Base-by-base conservation (phyloP, 35 echinoderm and acorn worm genomes). In the Lytechinus pictus region DNA sequence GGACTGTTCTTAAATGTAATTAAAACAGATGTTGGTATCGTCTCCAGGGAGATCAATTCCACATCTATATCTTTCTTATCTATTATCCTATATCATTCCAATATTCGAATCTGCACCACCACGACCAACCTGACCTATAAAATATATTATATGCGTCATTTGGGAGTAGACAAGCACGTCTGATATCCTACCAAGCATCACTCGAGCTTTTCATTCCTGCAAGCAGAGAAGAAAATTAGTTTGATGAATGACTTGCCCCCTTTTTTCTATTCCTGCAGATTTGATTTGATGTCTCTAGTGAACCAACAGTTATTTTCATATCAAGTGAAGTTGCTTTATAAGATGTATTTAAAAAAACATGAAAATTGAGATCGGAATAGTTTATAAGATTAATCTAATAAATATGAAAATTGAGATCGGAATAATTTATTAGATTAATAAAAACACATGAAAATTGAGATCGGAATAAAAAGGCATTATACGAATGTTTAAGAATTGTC, bases 61-160 rank as follows among this genome's bases (percentile, higher is more conserved):
- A n/a, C 66, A 24, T 5, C 66, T 24, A 16, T 79, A 79, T 79
- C 66, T 79, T 24, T 24, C 66, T 79, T 79, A 79, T 79, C 66
- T 79, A 7, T 16, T 79, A 19, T 24, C 66, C 66, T 24, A 24
- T 79, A 24, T 79, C 66, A 24, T 24, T 24, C 66, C 19, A 16
- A 19, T 79, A 14, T 14, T 79, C 66, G 16, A 79, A 24, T 79
- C 21, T 79, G n/a, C 66, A 24, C 19, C 66, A 24, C 19, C n/a
- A 24, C 16, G 19, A 79, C 66, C 66, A 19, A 79, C 19, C 66
- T 79, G 66, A 79, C 66, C 66, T 79, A 79, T 79, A 79, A 79
- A 79, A 79, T 16, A 79, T 79, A 79, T 79, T 79, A 79, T 79
- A 79, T 79, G 66, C 66, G 66, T 79, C 66, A 79, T 79, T 79